These are phyloP conservation scores for Drosophila pullipes DNA, from an alignment of 2,888 invertebrate species.

Conservation along the genomic window DNA sequence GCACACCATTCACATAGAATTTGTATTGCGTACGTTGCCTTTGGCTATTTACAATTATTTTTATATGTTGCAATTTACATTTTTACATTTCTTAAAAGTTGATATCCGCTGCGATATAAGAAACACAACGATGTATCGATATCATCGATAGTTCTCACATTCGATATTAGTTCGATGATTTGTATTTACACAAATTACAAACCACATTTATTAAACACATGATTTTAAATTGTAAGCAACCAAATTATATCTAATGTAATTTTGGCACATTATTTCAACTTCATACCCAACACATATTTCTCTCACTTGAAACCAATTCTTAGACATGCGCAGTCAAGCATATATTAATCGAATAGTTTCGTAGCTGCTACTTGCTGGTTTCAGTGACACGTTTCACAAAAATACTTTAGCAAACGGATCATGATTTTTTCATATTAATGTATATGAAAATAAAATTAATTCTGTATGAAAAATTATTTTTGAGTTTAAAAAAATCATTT, in stretches of 20 bases:
- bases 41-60: constrained; percentile 63
- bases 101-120: constrained; percentile 62
- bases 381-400: constrained; percentile 15
- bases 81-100: constrained; percentile 73
- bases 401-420: constrained; percentile 8
- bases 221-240: neutral
- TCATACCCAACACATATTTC: neutral
- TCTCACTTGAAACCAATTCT: neutral
- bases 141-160: constrained; percentile 26
- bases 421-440: neutral
- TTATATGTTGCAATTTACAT: constrained; percentile 67
- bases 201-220: neutral
- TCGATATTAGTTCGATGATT: constrained; percentile 41
- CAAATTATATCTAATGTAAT: neutral
- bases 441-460: neutral
- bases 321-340: constrained; percentile 18
- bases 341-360: constrained; percentile 25
- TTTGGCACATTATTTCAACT: neutral
- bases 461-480: neutral
- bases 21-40: constrained; percentile 51
- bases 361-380: neutral
- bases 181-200: constrained; percentile 1
- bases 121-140: constrained; percentile 55
- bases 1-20: constrained; percentile 60
- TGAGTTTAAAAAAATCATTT: neutral